Evolutionary conservation across 2,113 vertebrate species (phyloP).

Genomic region (Plotosus lineatus): DNA sequence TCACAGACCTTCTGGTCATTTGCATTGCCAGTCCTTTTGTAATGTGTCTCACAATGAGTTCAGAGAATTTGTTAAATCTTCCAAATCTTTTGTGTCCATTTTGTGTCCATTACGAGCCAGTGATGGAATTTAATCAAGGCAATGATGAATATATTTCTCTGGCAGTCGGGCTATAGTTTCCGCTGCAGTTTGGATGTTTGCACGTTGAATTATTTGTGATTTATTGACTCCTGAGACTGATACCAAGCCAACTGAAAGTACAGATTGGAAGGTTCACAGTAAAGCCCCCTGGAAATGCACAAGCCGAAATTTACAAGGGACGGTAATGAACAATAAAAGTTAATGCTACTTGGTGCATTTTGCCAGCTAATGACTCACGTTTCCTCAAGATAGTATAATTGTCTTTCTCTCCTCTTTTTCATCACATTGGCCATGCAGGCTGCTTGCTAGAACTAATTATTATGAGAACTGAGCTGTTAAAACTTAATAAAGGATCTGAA

Average conservation of each 20-base stretch:
- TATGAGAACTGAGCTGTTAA: background rate
- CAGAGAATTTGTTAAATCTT: constrained; percentile 24
- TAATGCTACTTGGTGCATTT: constrained; percentile 8
- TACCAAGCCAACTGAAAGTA: background rate
- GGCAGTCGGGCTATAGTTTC: constrained; percentile 18
- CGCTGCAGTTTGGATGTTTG: constrained; percentile 21
- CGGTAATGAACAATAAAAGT: constrained; percentile 37
- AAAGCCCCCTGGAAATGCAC: background rate
- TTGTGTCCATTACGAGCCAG: constrained; percentile 25
- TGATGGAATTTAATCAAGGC: constrained; percentile 27
- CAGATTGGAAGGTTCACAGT: background rate
- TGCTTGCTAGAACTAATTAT: constrained; percentile 14
- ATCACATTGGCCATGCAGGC: background rate
- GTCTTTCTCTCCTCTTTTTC: constrained; percentile 8
- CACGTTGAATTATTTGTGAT: constrained; percentile 16
- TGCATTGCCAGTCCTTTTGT: constrained; percentile 21
- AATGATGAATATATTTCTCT: constrained; percentile 24
- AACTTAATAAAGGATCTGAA: constrained; percentile 32
- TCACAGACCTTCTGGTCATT: constrained; percentile 39
- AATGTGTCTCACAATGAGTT: background rate
- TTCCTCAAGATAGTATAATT: background rate
- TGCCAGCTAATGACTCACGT: constrained; percentile 23
- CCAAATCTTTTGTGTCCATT: constrained; percentile 38
- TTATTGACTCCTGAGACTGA: constrained; percentile 4
- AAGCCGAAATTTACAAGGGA: constrained; percentile 5